Evolutionary conservation across 2,888 invertebrate species (phyloP).

Genomic region (Busseola fusca): DNA sequence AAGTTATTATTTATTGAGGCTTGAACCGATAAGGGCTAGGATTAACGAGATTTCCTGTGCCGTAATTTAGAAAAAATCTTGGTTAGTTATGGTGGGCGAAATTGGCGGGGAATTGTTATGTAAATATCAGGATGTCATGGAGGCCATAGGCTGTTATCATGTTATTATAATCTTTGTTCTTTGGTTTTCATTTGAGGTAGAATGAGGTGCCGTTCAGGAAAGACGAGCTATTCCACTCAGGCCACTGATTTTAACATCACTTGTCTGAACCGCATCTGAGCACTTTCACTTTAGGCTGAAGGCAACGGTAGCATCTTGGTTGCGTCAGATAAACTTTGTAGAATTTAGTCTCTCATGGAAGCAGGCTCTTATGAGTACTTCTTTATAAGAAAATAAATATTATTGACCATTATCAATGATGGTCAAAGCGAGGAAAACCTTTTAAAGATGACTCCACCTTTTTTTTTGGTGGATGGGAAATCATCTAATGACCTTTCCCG

Average conservation of each 20-base stretch:
- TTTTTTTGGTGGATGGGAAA: too few species aligned
- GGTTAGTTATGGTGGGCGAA: conserved; percentile 43
- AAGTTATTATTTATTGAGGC: conserved; percentile 77
- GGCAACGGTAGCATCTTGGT: neutral
- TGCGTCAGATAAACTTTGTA: too few species aligned
- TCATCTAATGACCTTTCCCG: too few species aligned
- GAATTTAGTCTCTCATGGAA: neutral
- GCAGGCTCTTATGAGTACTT: neutral
- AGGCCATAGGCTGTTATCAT: neutral
- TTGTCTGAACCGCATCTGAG: too few species aligned
- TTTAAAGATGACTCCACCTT: too few species aligned
- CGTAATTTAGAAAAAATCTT: conserved; percentile 55
- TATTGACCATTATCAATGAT: neutral
- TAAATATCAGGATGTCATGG: conserved; percentile 20
- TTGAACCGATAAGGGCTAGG: conserved; percentile 68
- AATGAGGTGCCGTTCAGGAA: neutral
- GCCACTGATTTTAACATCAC: too few species aligned
- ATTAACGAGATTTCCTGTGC: conserved; percentile 67
- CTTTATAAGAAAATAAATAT: neutral
- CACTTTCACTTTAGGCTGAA: neutral
- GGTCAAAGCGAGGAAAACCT: too few species aligned
- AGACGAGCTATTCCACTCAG: neutral
- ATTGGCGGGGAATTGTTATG: conserved; percentile 41
- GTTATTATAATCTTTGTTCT: neutral
- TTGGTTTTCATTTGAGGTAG: neutral